These are phyloP conservation scores for Trichogramma pretiosum DNA, from an alignment of 1,140 invertebrate species.

Conservation along the genomic window DNA sequence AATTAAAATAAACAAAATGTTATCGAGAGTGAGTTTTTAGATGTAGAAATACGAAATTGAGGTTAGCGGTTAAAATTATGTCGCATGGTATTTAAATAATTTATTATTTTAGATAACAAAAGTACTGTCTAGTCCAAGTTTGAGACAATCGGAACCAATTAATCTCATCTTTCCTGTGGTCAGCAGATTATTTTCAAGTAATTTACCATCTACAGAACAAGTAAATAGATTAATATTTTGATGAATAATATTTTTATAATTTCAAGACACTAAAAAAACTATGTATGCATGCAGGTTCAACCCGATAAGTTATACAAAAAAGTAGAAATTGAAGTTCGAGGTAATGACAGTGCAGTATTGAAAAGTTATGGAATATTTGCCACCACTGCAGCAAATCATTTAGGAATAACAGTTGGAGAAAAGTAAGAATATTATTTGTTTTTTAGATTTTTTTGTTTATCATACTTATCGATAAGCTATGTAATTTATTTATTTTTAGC, in stretches of 20 bases:
- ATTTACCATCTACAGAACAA: conserved; percentile 7
- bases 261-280: conserved; percentile 7
- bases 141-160: neutral
- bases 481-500: conserved; percentile 46
- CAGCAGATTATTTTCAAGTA: conserved; percentile 6
- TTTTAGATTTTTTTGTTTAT: neutral
- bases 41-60: too few species aligned
- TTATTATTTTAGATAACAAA: conserved; percentile 2
- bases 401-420: conserved; percentile 66
- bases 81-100: neutral
- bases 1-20: too few species aligned
- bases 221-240: conserved; percentile 4
- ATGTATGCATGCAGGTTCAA: conserved; percentile 9
- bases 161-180: neutral
- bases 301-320: conserved; percentile 72
- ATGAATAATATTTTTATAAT: neutral
- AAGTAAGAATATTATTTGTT: conserved; percentile 48
- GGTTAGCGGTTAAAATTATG: neutral
- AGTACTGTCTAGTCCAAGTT: neutral
- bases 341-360: conserved; percentile 77
- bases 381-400: conserved; percentile 65
- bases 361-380: conserved; percentile 82
- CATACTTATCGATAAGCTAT: conserved; percentile 16
- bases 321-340: conserved; percentile 78
- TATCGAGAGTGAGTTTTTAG: too few species aligned